phyloP scores from a whole-genome alignment of 2,113 vertebrate species.

The Scolopax mira region DNA sequence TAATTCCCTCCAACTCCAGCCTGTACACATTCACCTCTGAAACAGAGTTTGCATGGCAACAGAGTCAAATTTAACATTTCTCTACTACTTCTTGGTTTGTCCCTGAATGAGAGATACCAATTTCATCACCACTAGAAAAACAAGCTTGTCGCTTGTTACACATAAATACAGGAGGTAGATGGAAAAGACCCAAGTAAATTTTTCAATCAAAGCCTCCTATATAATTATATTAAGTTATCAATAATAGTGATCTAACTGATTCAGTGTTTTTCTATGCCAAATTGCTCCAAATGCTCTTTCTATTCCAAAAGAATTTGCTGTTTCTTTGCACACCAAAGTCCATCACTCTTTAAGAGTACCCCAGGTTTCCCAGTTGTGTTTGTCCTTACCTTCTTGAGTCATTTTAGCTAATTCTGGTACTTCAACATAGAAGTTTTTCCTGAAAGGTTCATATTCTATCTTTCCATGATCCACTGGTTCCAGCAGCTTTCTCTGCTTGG shows the following conservation, averaged over 20 bases:
- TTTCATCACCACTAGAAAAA: neutral
- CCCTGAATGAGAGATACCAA: neutral
- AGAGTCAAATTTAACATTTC: neutral
- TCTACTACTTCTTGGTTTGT: neutral
- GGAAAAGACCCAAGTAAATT: neutral
- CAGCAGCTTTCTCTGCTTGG: slow-evolving; percentile 95
- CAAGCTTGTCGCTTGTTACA: neutral
- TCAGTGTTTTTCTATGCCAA: neutral
- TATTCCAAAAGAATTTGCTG: neutral
- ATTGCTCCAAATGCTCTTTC: neutral
- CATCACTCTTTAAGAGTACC: neutral
- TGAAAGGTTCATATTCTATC: slow-evolving; percentile 94
- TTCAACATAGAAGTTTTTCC: slow-evolving; percentile 98
- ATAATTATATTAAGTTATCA: neutral
- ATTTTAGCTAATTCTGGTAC: slow-evolving; percentile 95
- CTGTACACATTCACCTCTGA: slow-evolving; percentile 90
- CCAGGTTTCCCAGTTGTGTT: neutral
- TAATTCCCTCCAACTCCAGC: slow-evolving; percentile 93
- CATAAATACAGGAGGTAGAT: neutral
- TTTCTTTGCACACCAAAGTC: neutral
- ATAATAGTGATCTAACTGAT: neutral
- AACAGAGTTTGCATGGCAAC: slow-evolving; percentile 50
- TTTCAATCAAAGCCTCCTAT: neutral
- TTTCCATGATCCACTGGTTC: slow-evolving; percentile 98
- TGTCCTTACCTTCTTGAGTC: slow-evolving; percentile 84